Percentiles rank a stretch among this genome's conserved stretches.
Conservation (phyloP, 2,888 invertebrate genomes). For the Laothoe populi region DNA sequence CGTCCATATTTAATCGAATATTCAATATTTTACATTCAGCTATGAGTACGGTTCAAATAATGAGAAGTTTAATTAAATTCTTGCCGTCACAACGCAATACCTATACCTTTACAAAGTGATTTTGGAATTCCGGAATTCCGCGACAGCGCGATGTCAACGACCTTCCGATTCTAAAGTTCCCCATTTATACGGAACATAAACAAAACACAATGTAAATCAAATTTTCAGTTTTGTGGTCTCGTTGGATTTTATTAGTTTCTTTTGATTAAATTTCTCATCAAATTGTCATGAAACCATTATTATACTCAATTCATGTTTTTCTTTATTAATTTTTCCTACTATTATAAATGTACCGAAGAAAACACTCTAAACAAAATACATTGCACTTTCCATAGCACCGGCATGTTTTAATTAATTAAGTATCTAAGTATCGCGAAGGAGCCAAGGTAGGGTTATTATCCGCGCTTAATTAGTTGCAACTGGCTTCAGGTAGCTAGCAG, state of each 20-base stretch:
- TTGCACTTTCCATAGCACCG: slow-evolving; percentile 3
- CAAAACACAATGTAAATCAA: not conserved
- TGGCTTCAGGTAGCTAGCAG: not conserved
- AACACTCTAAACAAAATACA: not conserved
- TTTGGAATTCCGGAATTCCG: slow-evolving; percentile 1
- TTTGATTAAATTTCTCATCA: too few relatives aligned
- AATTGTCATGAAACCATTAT: too few relatives aligned
- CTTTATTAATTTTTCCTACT: too few relatives aligned
- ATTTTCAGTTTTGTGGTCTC: too few relatives aligned
- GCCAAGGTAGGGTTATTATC: slow-evolving; percentile 28
- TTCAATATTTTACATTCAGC: not conserved
- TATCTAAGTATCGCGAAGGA: slow-evolving; percentile 26
- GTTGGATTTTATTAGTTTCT: too few relatives aligned
- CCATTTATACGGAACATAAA: slow-evolving; percentile 1
- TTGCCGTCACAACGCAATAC: not conserved
- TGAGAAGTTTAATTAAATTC: slow-evolving; percentile 20
- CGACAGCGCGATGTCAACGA: slow-evolving; percentile 9
- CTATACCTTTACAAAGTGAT: slow-evolving; percentile 6
- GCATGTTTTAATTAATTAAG: slow-evolving; percentile 33
- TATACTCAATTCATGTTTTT: too few relatives aligned
- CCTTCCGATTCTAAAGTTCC: not conserved
- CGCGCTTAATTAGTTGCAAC: slow-evolving; percentile 4
- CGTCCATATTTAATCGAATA: not conserved
- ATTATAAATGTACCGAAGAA: not conserved
- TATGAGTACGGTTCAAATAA: not conserved